These are phyloP conservation scores for Colletes collaris DNA, from an alignment of 2,888 invertebrate genomes.

Conservation along the genomic window DNA sequence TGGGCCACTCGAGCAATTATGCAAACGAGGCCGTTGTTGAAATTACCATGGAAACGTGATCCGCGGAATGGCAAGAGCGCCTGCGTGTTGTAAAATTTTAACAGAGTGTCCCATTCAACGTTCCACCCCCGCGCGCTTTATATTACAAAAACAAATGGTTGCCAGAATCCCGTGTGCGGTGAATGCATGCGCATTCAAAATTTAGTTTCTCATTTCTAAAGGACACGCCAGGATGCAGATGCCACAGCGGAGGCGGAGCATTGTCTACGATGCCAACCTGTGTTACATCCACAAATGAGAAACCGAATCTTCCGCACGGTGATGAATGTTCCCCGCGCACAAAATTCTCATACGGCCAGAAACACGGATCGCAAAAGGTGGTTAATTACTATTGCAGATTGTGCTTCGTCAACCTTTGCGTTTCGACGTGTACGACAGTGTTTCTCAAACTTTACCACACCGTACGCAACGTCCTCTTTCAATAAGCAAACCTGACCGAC, in stretches of 20 bases:
- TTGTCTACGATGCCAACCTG: constrained; percentile 8
- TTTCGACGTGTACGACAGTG: too few species aligned
- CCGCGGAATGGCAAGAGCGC: background rate
- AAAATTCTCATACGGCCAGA: constrained; percentile 6
- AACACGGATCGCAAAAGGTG: constrained; percentile 2
- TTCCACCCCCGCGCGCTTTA: background rate
- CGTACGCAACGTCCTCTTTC: too few species aligned
- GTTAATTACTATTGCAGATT: constrained; percentile 12
- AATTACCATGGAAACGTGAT: constrained; percentile 14
- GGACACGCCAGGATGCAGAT: constrained; percentile 19
- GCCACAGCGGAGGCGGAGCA: constrained; percentile 2
- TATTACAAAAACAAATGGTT: constrained; percentile 1
- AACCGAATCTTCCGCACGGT: constrained; percentile 21
- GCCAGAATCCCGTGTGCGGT: background rate
- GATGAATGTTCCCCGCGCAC: constrained; percentile 24
- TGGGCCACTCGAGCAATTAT: constrained; percentile 5
- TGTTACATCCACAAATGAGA: constrained; percentile 26
- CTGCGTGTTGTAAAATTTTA: constrained; percentile 13
- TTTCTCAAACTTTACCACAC: too few species aligned
- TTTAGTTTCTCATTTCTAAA: constrained; percentile 26
- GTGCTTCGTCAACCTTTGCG: background rate
- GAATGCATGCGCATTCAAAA: constrained; percentile 13
- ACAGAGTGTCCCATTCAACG: constrained; percentile 1
- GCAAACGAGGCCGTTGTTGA: background rate
- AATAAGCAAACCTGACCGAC: too few species aligned